A percentile compares a stretch with the other conserved stretches of the same genome.
phyloP scores from a whole-genome alignment of 2,888 invertebrate genomes.

The Polymixis flavicincta region DNA sequence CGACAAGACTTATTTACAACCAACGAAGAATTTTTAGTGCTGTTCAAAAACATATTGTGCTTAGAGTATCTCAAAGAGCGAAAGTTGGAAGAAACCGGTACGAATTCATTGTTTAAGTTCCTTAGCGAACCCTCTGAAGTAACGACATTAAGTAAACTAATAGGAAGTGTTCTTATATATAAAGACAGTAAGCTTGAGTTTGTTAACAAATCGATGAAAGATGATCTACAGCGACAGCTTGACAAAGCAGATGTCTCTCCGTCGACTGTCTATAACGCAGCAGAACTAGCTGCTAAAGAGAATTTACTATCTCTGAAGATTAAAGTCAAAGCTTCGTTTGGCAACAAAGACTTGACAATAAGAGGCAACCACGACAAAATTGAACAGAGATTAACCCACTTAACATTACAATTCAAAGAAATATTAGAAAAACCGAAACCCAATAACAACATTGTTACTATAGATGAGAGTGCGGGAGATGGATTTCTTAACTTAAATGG shows the following conservation, averaged over 20 bases:
- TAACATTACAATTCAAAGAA: constrained; percentile 3
- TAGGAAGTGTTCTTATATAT: constrained; percentile 26
- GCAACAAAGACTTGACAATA: constrained; percentile 39
- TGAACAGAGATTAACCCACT: neutral
- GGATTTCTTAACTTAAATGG: constrained; percentile 34
- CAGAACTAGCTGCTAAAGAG: neutral
- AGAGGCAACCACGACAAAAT: neutral
- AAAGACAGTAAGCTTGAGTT: constrained; percentile 39
- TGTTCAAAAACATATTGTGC: constrained; percentile 42
- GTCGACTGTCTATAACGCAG: neutral
- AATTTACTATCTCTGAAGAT: neutral
- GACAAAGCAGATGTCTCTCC: neutral
- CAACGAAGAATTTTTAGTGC: constrained; percentile 31
- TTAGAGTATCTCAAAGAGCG: constrained; percentile 33
- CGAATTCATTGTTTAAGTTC: constrained; percentile 8
- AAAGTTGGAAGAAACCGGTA: neutral
- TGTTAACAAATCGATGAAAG: constrained; percentile 9
- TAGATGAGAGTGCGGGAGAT: constrained; percentile 42
- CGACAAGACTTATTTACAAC: constrained; percentile 41
- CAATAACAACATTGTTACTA: constrained; percentile 17
- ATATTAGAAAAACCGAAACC: constrained; percentile 19
- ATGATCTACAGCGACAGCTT: neutral
- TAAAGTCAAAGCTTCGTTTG: constrained; percentile 33
- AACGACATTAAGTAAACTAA: constrained; percentile 16
- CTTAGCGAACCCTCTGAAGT: constrained; percentile 17